Conservation (phyloP, 2,888 invertebrate species). For the Papilio protenor region DNA sequence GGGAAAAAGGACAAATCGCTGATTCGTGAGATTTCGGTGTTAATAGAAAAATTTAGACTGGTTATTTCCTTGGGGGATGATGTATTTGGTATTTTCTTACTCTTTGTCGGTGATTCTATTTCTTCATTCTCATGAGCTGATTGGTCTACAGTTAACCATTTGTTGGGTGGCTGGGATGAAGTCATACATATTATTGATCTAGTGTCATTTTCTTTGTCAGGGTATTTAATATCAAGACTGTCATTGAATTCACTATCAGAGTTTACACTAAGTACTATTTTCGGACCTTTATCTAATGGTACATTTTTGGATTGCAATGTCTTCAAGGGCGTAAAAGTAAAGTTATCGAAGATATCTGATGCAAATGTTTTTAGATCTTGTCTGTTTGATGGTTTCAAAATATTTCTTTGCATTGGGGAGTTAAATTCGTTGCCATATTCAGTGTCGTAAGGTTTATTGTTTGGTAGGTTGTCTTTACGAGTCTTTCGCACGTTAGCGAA, state of each 20-base stretch:
- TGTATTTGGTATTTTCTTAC: conserved; percentile 76
- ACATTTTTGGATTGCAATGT: conserved; percentile 59
- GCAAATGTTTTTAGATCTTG: conserved; percentile 56
- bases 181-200: conserved; percentile 71
- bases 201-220: conserved; percentile 71
- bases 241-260: conserved; percentile 75
- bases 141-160: conserved; percentile 64
- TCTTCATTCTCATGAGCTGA: conserved; percentile 54
- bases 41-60: conserved; percentile 78
- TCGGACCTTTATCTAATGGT: conserved; percentile 70
- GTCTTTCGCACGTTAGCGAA: conserved; percentile 68
- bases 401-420: conserved; percentile 55
- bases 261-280: conserved; percentile 70
- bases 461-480: conserved; percentile 58
- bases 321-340: conserved; percentile 76
- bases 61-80: conserved; percentile 78
- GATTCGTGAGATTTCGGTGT: conserved; percentile 78
- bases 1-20: conserved; percentile 78
- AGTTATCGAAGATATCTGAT: conserved; percentile 72
- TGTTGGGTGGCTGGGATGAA: conserved; percentile 65
- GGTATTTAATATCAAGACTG: conserved; percentile 63
- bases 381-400: conserved; percentile 69
- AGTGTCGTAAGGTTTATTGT: conserved; percentile 62
- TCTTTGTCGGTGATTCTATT: conserved; percentile 59
- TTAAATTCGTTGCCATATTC: conserved; percentile 46